Evolutionary conservation across 2,888 invertebrate species (phyloP).

Genomic region (Oscheius onirici): DNA sequence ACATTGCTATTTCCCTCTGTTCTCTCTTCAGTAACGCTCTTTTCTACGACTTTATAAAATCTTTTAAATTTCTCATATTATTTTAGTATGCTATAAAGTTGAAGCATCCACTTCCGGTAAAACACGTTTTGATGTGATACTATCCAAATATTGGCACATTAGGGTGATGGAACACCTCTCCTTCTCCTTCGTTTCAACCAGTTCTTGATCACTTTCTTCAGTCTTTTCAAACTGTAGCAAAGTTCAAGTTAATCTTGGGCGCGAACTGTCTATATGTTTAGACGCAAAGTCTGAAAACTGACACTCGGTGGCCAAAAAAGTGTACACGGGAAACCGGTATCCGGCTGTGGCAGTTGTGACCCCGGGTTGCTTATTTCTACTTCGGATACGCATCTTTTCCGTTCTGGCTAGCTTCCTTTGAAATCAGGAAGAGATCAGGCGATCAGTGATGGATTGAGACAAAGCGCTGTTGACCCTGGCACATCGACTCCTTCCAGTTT

Average conservation of each 20-base stretch:
- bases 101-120: too few relatives aligned
- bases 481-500: constrained; percentile 4
- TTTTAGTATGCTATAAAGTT: background rate
- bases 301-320: constrained; percentile 23
- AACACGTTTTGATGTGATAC: too few relatives aligned
- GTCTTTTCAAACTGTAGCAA: too few relatives aligned
- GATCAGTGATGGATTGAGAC: constrained; percentile 25
- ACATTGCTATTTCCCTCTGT: background rate
- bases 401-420: background rate
- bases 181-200: too few relatives aligned
- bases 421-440: background rate
- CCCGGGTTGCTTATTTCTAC: background rate
- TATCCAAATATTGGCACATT: too few relatives aligned
- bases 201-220: too few relatives aligned
- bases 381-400: background rate
- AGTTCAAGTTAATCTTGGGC: too few relatives aligned
- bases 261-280: background rate
- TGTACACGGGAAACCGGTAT: constrained; percentile 32
- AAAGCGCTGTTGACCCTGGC: constrained; percentile 22
- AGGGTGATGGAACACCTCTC: too few relatives aligned
- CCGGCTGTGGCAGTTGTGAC: constrained; percentile 4
- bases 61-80: background rate
- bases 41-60: background rate
- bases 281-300: constrained; percentile 17
- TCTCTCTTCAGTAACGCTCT: background rate